A percentile compares a stretch with the other conserved stretches of the same genome.
These are phyloP conservation scores for Mystacornis crossleyi DNA, from an alignment of 2,113 vertebrate genomes.

Conservation along the genomic window DNA sequence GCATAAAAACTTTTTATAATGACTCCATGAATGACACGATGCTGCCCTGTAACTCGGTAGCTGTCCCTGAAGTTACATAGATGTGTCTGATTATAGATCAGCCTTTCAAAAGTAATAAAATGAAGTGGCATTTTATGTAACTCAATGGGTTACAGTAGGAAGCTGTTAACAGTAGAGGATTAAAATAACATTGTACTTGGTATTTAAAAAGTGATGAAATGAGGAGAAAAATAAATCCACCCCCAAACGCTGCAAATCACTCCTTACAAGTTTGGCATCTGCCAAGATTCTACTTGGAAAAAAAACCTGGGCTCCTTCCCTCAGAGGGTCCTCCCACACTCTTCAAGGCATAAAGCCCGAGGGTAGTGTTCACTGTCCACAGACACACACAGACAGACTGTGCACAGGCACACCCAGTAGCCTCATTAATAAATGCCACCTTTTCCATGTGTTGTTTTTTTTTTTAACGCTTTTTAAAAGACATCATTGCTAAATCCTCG, in stretches of 20 bases:
- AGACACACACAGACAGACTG: background rate
- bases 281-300: background rate
- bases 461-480: background rate
- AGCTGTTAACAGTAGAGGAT: constrained; percentile 46
- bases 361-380: background rate
- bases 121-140: constrained; percentile 53
- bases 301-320: background rate
- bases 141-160: constrained; percentile 57
- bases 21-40: background rate
- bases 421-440: background rate
- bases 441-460: fast-evolving
- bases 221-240: constrained; percentile 61
- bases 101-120: constrained; percentile 34
- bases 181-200: constrained; percentile 61
- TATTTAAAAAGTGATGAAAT: constrained; percentile 55
- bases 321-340: background rate
- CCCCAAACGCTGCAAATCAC: constrained; percentile 14
- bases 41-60: background rate
- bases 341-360: background rate
- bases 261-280: constrained; percentile 12
- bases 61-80: background rate
- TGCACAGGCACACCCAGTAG: background rate
- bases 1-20: background rate
- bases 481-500: background rate
- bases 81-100: constrained; percentile 36